Conservation (phyloP, 2,797 vertebrate species). For the Parauchenoglanis punctatus region DNA sequence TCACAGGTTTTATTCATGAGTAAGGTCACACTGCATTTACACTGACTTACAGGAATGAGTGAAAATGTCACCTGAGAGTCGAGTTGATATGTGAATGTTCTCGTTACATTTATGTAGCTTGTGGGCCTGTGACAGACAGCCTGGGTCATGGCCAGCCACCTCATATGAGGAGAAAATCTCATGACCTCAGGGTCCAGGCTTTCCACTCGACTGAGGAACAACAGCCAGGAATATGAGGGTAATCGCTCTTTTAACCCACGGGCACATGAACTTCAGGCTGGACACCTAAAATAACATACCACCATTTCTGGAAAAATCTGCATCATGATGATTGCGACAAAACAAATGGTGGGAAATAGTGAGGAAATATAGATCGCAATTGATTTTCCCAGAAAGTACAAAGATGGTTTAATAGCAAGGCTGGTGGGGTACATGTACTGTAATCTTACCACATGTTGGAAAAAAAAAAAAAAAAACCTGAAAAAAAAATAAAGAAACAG, state of each 20-base stretch:
- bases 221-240: slow-evolving; percentile 39
- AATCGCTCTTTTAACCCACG: slow-evolving; percentile 14
- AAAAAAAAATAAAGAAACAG: not conserved
- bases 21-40: slow-evolving; percentile 23
- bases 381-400: slow-evolving; percentile 19
- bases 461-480: slow-evolving; percentile 1
- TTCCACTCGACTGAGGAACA: slow-evolving; percentile 45
- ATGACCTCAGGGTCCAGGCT: slow-evolving; percentile 55
- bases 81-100: slow-evolving; percentile 14
- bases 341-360: not conserved
- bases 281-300: slow-evolving; percentile 37
- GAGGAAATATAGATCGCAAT: not conserved
- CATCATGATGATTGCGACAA: slow-evolving; percentile 1
- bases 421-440: not conserved
- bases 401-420: slow-evolving; percentile 4
- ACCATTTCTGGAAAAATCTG: slow-evolving; percentile 29
- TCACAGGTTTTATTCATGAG: slow-evolving; percentile 23
- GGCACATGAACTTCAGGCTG: slow-evolving; percentile 1
- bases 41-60: slow-evolving; percentile 25
- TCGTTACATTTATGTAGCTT: slow-evolving; percentile 6
- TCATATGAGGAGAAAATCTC: slow-evolving; percentile 52
- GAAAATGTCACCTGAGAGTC: slow-evolving; percentile 28
- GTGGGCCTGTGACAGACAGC: slow-evolving; percentile 34
- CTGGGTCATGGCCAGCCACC: slow-evolving; percentile 49
- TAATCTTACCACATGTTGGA: slow-evolving; percentile 1